These are phyloP conservation scores for Druon quercuslanigerum DNA, from an alignment of 1,140 invertebrate genomes.

Conservation along the genomic window DNA sequence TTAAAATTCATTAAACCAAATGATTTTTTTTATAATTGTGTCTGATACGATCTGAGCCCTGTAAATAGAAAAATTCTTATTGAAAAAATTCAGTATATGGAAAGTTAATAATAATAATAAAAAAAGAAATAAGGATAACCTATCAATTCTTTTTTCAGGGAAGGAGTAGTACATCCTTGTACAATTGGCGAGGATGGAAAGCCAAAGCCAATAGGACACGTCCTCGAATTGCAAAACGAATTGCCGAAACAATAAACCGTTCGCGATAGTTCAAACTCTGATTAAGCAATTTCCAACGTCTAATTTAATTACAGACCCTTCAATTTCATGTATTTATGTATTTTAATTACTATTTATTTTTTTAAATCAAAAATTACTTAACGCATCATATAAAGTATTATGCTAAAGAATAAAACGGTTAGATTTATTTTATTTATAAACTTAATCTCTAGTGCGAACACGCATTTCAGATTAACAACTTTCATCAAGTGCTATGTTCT, in stretches of 20 bases:
- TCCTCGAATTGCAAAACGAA: slow-evolving; percentile 86
- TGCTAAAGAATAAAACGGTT: neutral
- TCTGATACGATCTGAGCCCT: too few relatives aligned
- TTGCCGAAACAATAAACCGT: slow-evolving; percentile 62
- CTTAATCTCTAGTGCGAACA: too few relatives aligned
- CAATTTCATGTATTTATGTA: neutral
- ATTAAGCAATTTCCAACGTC: slow-evolving; percentile 51
- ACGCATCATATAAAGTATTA: slow-evolving; percentile 4
- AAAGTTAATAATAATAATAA: neutral
- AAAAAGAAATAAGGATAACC: neutral
- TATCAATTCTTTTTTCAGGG: slow-evolving; percentile 67
- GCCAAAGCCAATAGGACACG: slow-evolving; percentile 91
- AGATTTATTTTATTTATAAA: neutral
- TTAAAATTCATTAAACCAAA: too few relatives aligned
- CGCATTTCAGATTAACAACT: too few relatives aligned
- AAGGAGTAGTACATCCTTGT: slow-evolving; percentile 92
- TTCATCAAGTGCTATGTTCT: too few relatives aligned
- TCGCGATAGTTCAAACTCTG: slow-evolving; percentile 63
- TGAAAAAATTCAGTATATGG: neutral
- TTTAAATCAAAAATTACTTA: neutral
- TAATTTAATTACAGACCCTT: neutral
- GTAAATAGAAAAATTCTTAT: neutral
- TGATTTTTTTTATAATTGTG: too few relatives aligned
- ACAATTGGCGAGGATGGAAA: slow-evolving; percentile 92
- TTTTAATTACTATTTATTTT: slow-evolving; percentile 36